phyloP scores from a whole-genome alignment of 2,113 vertebrate species.

The Oophaga pumilio region DNA sequence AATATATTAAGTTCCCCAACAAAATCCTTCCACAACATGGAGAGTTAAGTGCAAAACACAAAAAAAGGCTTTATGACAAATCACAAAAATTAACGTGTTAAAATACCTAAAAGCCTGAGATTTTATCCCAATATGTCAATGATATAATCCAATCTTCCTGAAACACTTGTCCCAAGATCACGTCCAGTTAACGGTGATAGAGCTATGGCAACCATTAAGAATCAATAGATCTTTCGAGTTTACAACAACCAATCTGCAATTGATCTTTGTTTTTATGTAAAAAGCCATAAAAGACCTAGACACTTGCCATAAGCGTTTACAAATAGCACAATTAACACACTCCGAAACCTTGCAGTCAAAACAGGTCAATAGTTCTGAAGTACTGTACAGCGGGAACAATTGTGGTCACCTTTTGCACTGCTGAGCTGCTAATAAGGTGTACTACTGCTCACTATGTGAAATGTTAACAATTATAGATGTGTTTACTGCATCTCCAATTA shows the following conservation, averaged over 20 bases:
- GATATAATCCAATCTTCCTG: neutral
- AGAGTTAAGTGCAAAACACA: neutral
- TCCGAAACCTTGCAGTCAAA: conserved; percentile 52
- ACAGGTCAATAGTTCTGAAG: conserved; percentile 58
- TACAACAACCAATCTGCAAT: conserved; percentile 46
- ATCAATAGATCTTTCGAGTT: conserved; percentile 48
- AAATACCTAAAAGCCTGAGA: neutral
- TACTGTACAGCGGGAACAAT: conserved; percentile 39
- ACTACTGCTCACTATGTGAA: conserved; percentile 21
- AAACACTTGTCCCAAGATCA: conserved; percentile 15
- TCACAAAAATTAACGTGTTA: neutral
- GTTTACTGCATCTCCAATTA: conserved; percentile 53
- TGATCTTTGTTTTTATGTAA: conserved; percentile 51
- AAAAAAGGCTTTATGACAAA: neutral
- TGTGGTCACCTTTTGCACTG: conserved; percentile 45
- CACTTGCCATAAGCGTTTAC: conserved; percentile 55
- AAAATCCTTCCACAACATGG: neutral
- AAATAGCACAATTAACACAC: conserved; percentile 58
- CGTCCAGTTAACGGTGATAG: conserved; percentile 11
- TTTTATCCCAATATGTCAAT: conserved; percentile 1
- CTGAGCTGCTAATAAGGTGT: conserved; percentile 50
- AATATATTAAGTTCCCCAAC: neutral
- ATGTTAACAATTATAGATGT: conserved; percentile 57
- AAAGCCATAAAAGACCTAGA: conserved; percentile 50
- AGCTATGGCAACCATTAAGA: conserved; percentile 32